Evolutionary conservation across 2,888 invertebrate species (phyloP), one percentile per base, ranked within the genome.

Genomic region (Papilio protenor): DNA sequence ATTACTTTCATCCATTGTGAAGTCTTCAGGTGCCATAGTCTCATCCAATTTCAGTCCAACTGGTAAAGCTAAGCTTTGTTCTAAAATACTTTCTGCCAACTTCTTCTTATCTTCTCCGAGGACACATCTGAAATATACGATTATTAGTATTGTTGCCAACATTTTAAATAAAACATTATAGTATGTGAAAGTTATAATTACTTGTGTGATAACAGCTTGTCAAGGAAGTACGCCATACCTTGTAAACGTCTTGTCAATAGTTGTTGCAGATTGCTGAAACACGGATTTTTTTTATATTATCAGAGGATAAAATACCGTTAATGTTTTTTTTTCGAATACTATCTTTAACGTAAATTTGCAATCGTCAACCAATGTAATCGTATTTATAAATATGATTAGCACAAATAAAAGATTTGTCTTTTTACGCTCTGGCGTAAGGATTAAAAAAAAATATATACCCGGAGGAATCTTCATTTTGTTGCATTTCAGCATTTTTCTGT

Each of bases 191-290:
- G 0, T 61, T 66, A 75, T 40, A 95, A 95, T 84, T 91, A 95
- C 93, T 96, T 96, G 83, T 96, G 95, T 78, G 95, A 95, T 40
- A 96, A 87, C 55, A 97, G 88, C 79, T 96, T 96, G 81, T 96
- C 96, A 82, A 97, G 89, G 85, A 96, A 96, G 83, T 95, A 94
- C 0, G 96, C 96, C 79, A 97, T 88, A 83, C 96, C 96, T 88
- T 96, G 96, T 73, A 97, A 89, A 55, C 96, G 94, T 6, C 92
- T 93, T 40, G 96, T 95, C 66, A 97, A 87, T 77, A 96, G 84
- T 77, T 95, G 91, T 80, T 95, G 94, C 11, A 95, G 88, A 82
- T 94, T 94, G 59, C 95, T 95, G 84, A 80, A 93, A 92, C 77
- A 40, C 5, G 5, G 40, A 40, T 40, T 40, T 40, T 40, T 33